phyloP scores from a whole-genome alignment of 1,140 invertebrate species.

The Manduca sexta region DNA sequence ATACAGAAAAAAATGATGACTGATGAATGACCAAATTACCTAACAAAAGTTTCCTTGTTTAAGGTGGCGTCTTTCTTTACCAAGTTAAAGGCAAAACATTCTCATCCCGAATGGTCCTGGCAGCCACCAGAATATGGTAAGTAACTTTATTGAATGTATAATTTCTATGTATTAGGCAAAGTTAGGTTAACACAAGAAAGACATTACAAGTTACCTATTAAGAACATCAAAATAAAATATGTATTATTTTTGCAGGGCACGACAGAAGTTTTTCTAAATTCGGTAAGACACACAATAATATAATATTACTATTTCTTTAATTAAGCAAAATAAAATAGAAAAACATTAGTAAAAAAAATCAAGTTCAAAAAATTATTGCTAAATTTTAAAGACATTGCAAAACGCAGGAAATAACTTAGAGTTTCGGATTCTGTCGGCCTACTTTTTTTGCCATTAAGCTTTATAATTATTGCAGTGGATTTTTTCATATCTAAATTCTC shows the following conservation, averaged over 20 bases:
- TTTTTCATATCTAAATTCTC: too few species aligned
- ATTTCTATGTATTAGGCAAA: too few species aligned
- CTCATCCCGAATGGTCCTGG: conserved; percentile 31
- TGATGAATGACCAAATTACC: neutral
- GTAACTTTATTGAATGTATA: neutral
- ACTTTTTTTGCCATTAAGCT: too few species aligned
- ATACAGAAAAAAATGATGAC: too few species aligned
- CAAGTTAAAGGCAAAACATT: conserved; percentile 30
- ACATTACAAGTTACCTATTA: conserved; percentile 1
- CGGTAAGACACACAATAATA: conserved; percentile 19
- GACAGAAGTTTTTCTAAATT: conserved; percentile 20
- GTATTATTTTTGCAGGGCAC: conserved; percentile 32
- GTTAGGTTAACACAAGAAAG: neutral
- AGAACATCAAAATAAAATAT: too few species aligned
- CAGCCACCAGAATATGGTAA: conserved; percentile 19
- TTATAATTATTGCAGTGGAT: too few species aligned
- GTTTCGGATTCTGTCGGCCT: too few species aligned
- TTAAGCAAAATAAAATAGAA: too few species aligned
- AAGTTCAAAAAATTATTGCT: too few species aligned
- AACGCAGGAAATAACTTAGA: too few species aligned
- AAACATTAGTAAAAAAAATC: too few species aligned
- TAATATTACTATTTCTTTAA: neutral
- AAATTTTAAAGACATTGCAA: too few species aligned
- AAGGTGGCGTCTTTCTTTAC: conserved; percentile 51
- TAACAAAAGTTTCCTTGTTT: neutral